A percentile compares a stretch with the other conserved stretches of the same genome.
These are phyloP conservation scores for Gobiocypris rarus DNA, from an alignment of 2,113 vertebrate species.

Conservation along the genomic window DNA sequence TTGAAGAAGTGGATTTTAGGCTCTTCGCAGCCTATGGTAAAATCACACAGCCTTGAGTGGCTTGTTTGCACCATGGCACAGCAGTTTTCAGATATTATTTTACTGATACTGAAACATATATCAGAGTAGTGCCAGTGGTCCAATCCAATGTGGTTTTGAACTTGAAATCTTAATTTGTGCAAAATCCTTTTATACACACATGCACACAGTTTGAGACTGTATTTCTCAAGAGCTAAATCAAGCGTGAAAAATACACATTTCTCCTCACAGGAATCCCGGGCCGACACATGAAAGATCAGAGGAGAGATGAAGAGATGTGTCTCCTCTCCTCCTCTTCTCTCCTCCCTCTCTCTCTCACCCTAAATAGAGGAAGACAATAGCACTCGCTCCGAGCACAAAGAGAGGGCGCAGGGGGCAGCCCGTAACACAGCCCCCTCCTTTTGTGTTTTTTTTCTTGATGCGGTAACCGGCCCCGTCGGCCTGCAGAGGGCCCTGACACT, in stretches of 20 bases:
- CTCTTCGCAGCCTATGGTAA: neutral
- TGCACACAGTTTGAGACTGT: constrained; percentile 41
- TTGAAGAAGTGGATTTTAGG: neutral
- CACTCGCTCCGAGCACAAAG: constrained; percentile 74
- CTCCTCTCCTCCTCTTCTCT: constrained; percentile 66
- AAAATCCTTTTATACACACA: constrained; percentile 13
- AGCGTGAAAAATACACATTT: constrained; percentile 78
- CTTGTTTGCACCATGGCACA: neutral
- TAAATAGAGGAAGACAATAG: constrained; percentile 75
- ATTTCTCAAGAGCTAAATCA: constrained; percentile 48
- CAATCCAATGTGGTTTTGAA: neutral
- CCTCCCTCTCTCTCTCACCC: constrained; percentile 62
- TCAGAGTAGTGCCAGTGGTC: neutral
- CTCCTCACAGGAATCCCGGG: constrained; percentile 74
- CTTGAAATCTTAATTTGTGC: constrained; percentile 49
- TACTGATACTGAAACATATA: neutral
- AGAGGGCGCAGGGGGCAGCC: constrained; percentile 51
- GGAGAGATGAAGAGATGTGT: constrained; percentile 78
- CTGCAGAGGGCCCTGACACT: constrained; percentile 78
- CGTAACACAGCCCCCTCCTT: constrained; percentile 68
- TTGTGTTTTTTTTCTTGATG: constrained; percentile 77
- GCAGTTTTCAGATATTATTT: neutral
- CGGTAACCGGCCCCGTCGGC: constrained; percentile 77
- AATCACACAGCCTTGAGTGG: neutral
- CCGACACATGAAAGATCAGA: constrained; percentile 75